Conservation (phyloP, 2,113 vertebrate genomes). For the Istiophorus platypterus region DNA sequence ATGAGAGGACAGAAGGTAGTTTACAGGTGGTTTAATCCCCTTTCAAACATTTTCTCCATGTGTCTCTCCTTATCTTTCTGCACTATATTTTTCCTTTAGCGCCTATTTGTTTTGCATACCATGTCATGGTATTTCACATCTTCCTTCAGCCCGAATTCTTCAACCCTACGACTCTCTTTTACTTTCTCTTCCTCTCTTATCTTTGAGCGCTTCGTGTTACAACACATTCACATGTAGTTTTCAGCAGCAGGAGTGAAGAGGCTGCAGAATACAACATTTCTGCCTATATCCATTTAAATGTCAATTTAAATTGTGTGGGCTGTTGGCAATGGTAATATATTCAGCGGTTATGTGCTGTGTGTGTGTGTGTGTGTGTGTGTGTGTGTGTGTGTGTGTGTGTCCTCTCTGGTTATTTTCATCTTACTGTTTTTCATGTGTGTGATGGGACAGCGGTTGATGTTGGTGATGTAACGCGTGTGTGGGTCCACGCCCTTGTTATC, state of each 20-base stretch:
- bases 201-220: background rate
- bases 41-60: conserved; percentile 18
- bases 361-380: background rate
- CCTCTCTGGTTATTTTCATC: background rate
- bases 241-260: background rate
- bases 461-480: conserved; percentile 36
- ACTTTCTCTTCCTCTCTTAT: background rate
- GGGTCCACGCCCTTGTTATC: conserved; percentile 77
- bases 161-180: background rate
- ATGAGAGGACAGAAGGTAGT: background rate
- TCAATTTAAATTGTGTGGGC: conserved; percentile 52
- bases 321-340: conserved; percentile 22
- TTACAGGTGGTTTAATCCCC: conserved; percentile 41
- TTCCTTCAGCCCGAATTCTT: background rate
- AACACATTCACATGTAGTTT: background rate
- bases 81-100: conserved; percentile 23
- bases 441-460: background rate
- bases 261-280: conserved; percentile 9
- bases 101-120: background rate
- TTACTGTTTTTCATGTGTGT: conserved; percentile 28
- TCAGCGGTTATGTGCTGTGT: conserved; percentile 27
- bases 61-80: conserved; percentile 18
- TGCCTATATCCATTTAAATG: conserved; percentile 57
- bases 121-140: background rate
- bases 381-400: conserved; percentile 20